phyloP scores from a whole-genome alignment of 1,140 invertebrate species.

The Halesus radiatus region DNA sequence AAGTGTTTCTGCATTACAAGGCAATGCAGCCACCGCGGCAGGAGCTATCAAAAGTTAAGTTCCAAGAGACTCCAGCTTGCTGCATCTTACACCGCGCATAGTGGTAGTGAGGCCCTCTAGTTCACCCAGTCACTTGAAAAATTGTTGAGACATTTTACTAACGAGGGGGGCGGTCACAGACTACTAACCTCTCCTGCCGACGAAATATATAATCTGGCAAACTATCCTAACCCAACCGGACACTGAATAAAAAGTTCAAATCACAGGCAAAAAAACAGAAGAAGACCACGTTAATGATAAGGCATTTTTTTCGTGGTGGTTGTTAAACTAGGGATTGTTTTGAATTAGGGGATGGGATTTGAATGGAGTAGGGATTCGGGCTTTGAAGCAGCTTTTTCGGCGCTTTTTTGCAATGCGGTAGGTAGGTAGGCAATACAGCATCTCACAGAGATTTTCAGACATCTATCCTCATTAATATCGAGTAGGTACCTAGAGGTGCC shows the following conservation, averaged over 20 bases:
- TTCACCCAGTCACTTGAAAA: constrained; percentile 49
- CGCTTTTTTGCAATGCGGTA: constrained; percentile 8
- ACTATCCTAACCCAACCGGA: not conserved
- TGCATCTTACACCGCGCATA: constrained; percentile 31
- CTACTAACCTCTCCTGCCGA: not conserved
- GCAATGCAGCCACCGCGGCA: not conserved
- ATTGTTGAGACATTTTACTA: constrained; percentile 55
- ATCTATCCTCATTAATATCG: constrained; percentile 3
- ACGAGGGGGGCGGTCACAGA: constrained; percentile 41
- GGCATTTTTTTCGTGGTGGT: not conserved
- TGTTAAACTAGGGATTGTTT: not conserved
- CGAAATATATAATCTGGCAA: not conserved
- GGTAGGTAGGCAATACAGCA: not conserved
- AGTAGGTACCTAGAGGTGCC: not conserved
- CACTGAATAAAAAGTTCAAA: not conserved
- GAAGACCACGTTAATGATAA: not conserved
- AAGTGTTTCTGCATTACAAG: not conserved
- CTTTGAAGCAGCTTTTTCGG: not conserved
- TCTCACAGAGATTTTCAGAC: constrained; percentile 15
- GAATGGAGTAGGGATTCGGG: not conserved
- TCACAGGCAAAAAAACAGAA: not conserved
- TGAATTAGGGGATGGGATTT: not conserved
- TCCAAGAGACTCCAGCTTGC: not conserved
- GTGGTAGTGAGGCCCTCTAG: constrained; percentile 12
- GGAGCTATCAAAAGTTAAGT: constrained; percentile 13